Evolutionary conservation across 2,797 vertebrate species (phyloP).

Genomic region (Sebastes iracundus): DNA sequence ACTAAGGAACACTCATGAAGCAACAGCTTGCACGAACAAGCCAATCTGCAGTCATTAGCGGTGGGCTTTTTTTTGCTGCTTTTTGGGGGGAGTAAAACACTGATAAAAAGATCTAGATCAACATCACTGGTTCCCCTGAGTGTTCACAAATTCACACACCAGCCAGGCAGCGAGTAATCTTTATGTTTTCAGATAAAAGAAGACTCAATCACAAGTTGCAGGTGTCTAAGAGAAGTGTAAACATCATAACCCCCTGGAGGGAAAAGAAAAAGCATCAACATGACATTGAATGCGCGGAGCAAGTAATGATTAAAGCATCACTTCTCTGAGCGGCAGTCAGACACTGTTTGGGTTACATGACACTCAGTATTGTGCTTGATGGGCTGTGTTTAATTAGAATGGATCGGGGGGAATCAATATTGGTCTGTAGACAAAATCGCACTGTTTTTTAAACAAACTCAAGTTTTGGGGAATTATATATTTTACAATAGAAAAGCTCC

Average conservation of each 20-base stretch:
- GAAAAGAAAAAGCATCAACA: constrained; percentile 2
- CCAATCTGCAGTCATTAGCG: constrained; percentile 15
- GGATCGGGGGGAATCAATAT: constrained; percentile 46
- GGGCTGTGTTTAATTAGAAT: constrained; percentile 56
- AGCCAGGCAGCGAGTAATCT: not conserved
- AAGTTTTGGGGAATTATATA: constrained; percentile 43
- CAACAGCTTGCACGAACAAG: not conserved
- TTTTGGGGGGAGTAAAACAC: not conserved
- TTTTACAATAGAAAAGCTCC: constrained; percentile 35
- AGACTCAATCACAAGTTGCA: not conserved
- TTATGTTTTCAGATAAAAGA: not conserved
- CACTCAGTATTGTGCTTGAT: constrained; percentile 41
- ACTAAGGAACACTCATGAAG: constrained; percentile 18
- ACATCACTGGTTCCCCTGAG: not conserved
- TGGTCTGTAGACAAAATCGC: constrained; percentile 34
- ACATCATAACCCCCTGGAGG: constrained; percentile 2
- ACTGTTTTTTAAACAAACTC: constrained; percentile 59
- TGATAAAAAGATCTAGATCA: not conserved
- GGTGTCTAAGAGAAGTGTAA: not conserved
- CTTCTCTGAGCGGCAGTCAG: constrained; percentile 5
- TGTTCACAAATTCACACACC: not conserved
- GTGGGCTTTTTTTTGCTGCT: not conserved
- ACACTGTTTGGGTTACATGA: constrained; percentile 35
- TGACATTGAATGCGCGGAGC: constrained; percentile 10
- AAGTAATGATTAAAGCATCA: constrained; percentile 45